Percentiles rank a stretch among this genome's conserved stretches.
phyloP scores from a whole-genome alignment of 2,888 invertebrate species.

The Pachydiplax longipennis region DNA sequence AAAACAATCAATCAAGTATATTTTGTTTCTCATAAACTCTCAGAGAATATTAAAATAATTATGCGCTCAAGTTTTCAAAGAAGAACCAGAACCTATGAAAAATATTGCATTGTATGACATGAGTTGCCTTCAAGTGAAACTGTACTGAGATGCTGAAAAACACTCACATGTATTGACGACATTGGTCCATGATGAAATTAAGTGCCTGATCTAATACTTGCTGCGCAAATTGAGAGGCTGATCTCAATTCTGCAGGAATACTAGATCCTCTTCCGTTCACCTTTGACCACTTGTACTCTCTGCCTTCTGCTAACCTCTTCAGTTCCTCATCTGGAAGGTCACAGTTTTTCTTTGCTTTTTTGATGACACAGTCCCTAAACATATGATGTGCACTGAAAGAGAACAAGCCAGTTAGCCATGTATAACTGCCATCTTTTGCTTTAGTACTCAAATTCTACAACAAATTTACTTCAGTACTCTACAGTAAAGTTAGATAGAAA shows the following conservation, averaged over 20 bases:
- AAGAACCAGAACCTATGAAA: too few relatives aligned
- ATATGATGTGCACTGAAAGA: conserved; percentile 65
- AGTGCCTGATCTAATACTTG: conserved; percentile 68
- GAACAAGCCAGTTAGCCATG: not conserved
- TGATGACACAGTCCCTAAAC: conserved; percentile 66
- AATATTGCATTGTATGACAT: too few relatives aligned
- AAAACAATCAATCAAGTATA: too few relatives aligned
- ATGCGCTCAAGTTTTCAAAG: too few relatives aligned
- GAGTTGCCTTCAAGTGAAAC: too few relatives aligned
- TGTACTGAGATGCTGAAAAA: too few relatives aligned
- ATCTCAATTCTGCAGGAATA: conserved; percentile 54
- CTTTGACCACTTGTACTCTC: not conserved
- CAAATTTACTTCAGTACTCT: too few relatives aligned
- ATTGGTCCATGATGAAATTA: conserved; percentile 67
- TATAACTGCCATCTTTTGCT: too few relatives aligned
- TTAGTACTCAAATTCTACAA: too few relatives aligned
- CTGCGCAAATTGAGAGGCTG: conserved; percentile 64
- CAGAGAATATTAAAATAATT: too few relatives aligned
- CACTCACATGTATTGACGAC: conserved; percentile 67
- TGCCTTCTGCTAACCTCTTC: not conserved
- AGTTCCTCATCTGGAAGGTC: conserved; percentile 55
- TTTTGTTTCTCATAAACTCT: too few relatives aligned
- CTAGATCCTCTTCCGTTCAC: not conserved
- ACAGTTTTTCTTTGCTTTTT: conserved; percentile 64
- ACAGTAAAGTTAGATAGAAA: too few relatives aligned